phyloP scores from a whole-genome alignment of 2,113 vertebrate species.

The Crotalus tigris region DNA sequence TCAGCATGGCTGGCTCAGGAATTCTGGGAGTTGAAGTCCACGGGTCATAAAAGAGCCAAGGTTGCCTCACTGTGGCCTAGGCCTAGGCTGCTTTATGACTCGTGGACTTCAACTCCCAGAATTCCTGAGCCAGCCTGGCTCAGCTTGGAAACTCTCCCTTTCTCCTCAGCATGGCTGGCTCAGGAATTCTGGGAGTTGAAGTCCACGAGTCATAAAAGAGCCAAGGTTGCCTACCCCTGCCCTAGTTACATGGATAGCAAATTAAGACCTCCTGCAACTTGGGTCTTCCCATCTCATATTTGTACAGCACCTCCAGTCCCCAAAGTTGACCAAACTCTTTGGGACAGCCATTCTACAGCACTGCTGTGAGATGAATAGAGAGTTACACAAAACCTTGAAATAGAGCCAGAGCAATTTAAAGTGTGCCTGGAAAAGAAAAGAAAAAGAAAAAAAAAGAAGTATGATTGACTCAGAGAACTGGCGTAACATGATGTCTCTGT shows the following conservation, averaged over 20 bases:
- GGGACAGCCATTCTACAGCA: neutral
- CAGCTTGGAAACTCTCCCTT: no score
- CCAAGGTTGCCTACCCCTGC: neutral
- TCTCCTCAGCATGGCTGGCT: no score
- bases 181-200: no score
- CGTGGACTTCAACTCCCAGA: no score
- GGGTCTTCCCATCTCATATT: neutral
- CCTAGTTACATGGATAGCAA: neutral
- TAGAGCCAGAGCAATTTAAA: neutral
- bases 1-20: no score
- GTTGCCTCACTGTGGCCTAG: no score
- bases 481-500: neutral
- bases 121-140: no score
- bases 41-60: no score
- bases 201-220: no score
- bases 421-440: neutral
- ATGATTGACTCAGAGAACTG: neutral
- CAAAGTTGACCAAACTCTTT: neutral
- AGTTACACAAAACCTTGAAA: neutral
- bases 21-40: no score
- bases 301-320: neutral
- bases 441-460: neutral
- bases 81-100: no score
- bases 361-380: neutral
- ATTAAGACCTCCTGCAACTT: neutral